Evolutionary conservation across 2,113 vertebrate genomes (phyloP).

Genomic region (Forbesichthys agassizii): DNA sequence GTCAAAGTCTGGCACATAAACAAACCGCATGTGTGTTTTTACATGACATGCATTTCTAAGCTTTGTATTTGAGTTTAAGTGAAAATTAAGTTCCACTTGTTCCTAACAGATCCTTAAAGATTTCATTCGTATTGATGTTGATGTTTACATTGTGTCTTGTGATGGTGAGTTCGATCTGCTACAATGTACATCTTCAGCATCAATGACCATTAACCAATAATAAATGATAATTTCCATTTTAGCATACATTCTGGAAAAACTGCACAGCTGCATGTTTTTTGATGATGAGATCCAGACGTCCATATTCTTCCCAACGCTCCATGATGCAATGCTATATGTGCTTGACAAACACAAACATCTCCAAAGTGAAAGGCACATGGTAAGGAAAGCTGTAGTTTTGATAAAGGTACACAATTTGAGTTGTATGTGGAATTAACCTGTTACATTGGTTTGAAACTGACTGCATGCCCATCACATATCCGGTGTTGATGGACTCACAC

Average conservation of each 20-base stretch:
- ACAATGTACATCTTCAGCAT: constrained; percentile 62
- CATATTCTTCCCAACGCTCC: constrained; percentile 86
- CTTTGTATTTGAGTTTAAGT: not conserved
- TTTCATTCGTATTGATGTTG: constrained; percentile 82
- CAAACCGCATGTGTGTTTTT: not conserved
- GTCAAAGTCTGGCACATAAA: not conserved
- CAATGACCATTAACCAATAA: too few relatives aligned
- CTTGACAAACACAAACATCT: constrained; percentile 68
- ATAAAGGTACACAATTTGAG: not conserved
- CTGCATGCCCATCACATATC: too few relatives aligned
- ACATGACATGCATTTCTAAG: not conserved
- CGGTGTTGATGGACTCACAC: too few relatives aligned
- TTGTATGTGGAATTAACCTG: too few relatives aligned
- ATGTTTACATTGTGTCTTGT: constrained; percentile 85
- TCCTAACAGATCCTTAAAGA: constrained; percentile 83
- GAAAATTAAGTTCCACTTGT: not conserved
- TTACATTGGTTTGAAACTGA: too few relatives aligned
- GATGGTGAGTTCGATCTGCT: constrained; percentile 80
- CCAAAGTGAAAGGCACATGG: not conserved
- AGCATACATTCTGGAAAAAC: constrained; percentile 85
- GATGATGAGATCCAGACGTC: constrained; percentile 84
- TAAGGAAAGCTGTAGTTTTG: constrained; percentile 16
- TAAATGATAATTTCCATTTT: not conserved
- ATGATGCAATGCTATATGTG: constrained; percentile 83
- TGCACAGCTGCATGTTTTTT: constrained; percentile 83